Base-by-base conservation (phyloP, 2,888 invertebrate genomes). In the Plebejus anna region DNA sequence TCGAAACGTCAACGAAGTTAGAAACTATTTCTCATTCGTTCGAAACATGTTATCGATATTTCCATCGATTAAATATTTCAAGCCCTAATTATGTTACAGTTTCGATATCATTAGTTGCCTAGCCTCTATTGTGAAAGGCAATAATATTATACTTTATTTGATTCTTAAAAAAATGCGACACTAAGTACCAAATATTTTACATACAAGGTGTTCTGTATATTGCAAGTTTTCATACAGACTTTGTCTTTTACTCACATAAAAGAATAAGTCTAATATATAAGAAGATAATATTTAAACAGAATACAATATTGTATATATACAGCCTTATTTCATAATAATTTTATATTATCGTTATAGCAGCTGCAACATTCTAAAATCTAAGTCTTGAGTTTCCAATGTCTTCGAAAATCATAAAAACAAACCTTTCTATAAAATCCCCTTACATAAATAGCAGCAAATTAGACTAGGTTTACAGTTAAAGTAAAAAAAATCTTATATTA, bases 111-210 rank as follows among this genome's bases (percentile, higher is more conserved):
- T 61, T 28, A 1, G 32, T 66, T 36, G 36, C 36, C 11, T 13
- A 66, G 4, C 66, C 32, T 32, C 32, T 36, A 7, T 66, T 66
- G 28, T 55, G 16, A 16, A 66, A 66, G 66, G 66, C 66, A 66
- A 66, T 28, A 66, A 66, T 13, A 66, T 32, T 66, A 66, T 28
- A 66, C 32, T 66, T 28, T 66, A 36, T 66, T 66, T 66, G 32
- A 66, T 66, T 66, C 66, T 36, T 66, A 66, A 66, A 66, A 66
- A 1, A 36, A 66, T 5, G 32, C 32, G 32, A 32, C 32, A 66
- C 66, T 66, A 66, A 66, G 66, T 66, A 66, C 5, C 32, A 66
- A 66, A 66, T 66, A 66, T 32, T 66, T 66, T 16, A 32, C 32
- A 66, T 32, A 66, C 13, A 66, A 66, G 66, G 66, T 32, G 32